Base-by-base conservation (phyloP, 2,888 invertebrate species). In the Apantesis nais region DNA sequence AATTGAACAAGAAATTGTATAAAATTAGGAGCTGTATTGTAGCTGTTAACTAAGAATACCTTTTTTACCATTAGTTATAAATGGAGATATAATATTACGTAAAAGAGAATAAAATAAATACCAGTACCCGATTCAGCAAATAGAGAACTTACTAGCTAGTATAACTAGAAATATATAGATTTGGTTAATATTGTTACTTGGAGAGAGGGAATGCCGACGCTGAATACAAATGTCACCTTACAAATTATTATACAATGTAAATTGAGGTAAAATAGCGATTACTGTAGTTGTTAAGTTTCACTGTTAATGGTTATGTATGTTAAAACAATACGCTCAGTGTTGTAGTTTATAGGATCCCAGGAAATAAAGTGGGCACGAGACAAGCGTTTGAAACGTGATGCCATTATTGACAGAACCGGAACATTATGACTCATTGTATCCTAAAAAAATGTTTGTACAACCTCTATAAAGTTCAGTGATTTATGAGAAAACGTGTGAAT, bases 391-490 rank as follows among this genome's bases (percentile, higher is more conserved):
- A 78, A 67, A 78, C 65, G 73, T 67, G 61, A 65, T 60, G 74
- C 64, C 72, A 78, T 75, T 81, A 78, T 78, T 68, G 73, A 77
- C 72, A 61, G 62, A 71, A 77, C 73, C 69, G 77, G 71, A 74
- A 66, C 48, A 79, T 78, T 77, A 78, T 85, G 83, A 81, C 76
- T 85, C 84, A 85, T 75, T 78, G 82, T 72, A 75, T 79, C 77
- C 78, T 78, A 79, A 78, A 76, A 70, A 80, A 81, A 72, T 88
- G 84, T 87, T 86, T 87, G 76, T 80, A 78, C 84, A 84, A 86
- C 88, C 87, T 87, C 84, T 76, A 84, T 87, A 84, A 81, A 86
- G 85, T 87, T 85, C 85, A 86, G 78, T 77, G 83, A 77, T 85
- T 83, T 86, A 83, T 83, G 81, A 81, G 77, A 71, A 75, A 82